Evolutionary conservation across 92 coral and sea anemone species (phyloP).

Genomic region (Actinostola sp.): DNA sequence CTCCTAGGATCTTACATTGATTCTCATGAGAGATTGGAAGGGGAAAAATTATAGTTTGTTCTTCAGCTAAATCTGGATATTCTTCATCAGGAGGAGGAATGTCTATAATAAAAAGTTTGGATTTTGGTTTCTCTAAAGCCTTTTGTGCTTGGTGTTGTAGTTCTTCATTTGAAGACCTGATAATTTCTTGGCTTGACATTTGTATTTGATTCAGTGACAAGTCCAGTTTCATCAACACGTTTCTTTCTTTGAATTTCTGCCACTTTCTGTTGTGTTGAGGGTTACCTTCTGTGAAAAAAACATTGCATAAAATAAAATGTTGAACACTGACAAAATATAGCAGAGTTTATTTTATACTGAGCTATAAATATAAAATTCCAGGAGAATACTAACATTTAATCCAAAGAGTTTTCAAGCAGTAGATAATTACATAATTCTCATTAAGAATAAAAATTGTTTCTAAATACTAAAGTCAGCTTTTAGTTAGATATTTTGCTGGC

Average conservation of each 20-base stretch:
- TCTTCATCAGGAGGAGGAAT: conserved; percentile 28
- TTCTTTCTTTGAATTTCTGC: conserved; percentile 33
- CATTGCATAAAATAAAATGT: too few relatives aligned
- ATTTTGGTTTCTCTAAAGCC: background rate
- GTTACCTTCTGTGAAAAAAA: conserved; percentile 17
- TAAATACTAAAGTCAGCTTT: too few relatives aligned
- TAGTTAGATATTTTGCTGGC: too few relatives aligned
- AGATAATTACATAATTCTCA: too few relatives aligned
- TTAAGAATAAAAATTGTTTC: too few relatives aligned
- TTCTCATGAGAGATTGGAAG: conserved; percentile 42
- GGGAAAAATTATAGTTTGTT: conserved; percentile 18
- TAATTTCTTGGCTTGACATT: conserved; percentile 4
- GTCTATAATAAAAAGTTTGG: background rate
- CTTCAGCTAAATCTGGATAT: conserved; percentile 11
- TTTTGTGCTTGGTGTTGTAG: background rate
- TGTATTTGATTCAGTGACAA: conserved; percentile 19
- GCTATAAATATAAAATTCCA: too few relatives aligned
- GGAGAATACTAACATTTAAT: too few relatives aligned
- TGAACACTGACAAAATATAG: too few relatives aligned
- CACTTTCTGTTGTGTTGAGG: conserved; percentile 25
- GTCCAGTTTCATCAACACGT: conserved; percentile 38
- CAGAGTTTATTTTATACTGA: too few relatives aligned
- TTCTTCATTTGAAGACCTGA: background rate
- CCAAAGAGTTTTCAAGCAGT: too few relatives aligned
- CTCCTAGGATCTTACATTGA: conserved; percentile 35